Percentiles rank a stretch among this genome's conserved stretches.
phyloP scores from a whole-genome alignment of 2,888 invertebrate genomes.

The Calameuta pallipes region DNA sequence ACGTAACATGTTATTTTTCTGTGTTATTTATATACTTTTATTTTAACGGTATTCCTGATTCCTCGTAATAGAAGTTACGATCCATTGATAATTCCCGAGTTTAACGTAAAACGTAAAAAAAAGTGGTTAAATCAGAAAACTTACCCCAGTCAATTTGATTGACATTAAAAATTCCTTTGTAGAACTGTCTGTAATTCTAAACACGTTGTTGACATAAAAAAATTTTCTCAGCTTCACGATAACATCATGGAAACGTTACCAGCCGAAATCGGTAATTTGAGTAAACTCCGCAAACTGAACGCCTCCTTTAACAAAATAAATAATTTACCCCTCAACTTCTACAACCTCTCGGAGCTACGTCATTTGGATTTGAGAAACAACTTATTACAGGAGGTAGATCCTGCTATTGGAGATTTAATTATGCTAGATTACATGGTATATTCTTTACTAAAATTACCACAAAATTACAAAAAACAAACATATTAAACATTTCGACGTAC shows the following conservation, averaged over 20 bases:
- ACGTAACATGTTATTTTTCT: slow-evolving; percentile 45
- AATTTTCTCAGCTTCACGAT: slow-evolving; percentile 78
- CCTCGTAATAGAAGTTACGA: background rate
- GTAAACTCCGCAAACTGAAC: slow-evolving; percentile 75
- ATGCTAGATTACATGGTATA: slow-evolving; percentile 81
- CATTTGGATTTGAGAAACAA: slow-evolving; percentile 83
- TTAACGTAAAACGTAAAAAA: slow-evolving; percentile 8
- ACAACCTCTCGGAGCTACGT: slow-evolving; percentile 76
- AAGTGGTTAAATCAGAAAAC: background rate
- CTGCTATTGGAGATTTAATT: slow-evolving; percentile 81
- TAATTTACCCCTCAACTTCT: slow-evolving; percentile 75
- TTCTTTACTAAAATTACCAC: slow-evolving; percentile 9
- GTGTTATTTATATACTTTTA: background rate
- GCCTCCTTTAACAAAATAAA: slow-evolving; percentile 77
- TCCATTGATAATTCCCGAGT: slow-evolving; percentile 7
- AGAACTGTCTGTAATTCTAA: background rate
- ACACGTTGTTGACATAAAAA: slow-evolving; percentile 14
- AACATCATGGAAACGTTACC: slow-evolving; percentile 82
- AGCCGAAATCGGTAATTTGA: slow-evolving; percentile 77
- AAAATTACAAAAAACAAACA: slow-evolving; percentile 3
- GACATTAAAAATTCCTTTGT: slow-evolving; percentile 12
- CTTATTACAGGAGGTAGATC: slow-evolving; percentile 74
- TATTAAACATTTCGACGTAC: background rate
- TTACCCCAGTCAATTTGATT: background rate
- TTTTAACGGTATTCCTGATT: background rate